Evolutionary conservation across 1,140 invertebrate species (phyloP).

Genomic region (Harpegnathos saltator): DNA sequence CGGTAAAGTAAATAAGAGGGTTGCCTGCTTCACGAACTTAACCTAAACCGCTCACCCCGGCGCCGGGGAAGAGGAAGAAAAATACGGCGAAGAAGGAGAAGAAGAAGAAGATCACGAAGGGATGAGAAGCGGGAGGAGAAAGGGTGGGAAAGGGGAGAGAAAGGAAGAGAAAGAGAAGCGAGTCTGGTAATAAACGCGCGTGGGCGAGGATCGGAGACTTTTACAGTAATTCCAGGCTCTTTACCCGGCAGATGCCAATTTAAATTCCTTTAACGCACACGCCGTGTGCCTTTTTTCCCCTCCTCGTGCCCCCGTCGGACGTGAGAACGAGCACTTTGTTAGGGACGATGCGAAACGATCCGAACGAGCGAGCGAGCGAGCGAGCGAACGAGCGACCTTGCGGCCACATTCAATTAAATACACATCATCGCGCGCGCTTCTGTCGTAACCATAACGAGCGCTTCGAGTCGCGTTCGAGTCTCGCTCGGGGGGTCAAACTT

Average conservation of each 20-base stretch:
- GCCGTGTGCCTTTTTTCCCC: slow-evolving; percentile 37
- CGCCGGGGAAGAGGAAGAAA: slow-evolving; percentile 56
- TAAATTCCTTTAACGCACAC: slow-evolving; percentile 80
- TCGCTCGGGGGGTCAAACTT: not conserved
- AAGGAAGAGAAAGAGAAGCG: slow-evolving; percentile 51
- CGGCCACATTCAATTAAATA: slow-evolving; percentile 49
- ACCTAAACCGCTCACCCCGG: slow-evolving; percentile 80
- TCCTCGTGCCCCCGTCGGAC: slow-evolving; percentile 67
- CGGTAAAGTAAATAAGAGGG: slow-evolving; percentile 83
- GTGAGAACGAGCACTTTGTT: slow-evolving; percentile 76
- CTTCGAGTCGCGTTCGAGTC: slow-evolving; percentile 23
- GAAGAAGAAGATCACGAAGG: slow-evolving; percentile 44
- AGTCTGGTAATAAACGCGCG: slow-evolving; percentile 80
- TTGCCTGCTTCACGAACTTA: slow-evolving; percentile 80
- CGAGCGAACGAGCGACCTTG: not conserved
- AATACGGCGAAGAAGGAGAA: slow-evolving; percentile 45
- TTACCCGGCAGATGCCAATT: slow-evolving; percentile 80
- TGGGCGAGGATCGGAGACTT: slow-evolving; percentile 82
- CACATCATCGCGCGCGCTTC: slow-evolving; percentile 15
- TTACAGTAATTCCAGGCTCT: slow-evolving; percentile 80
- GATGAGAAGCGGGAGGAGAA: slow-evolving; percentile 50
- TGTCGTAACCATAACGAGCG: slow-evolving; percentile 29
- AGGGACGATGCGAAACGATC: slow-evolving; percentile 30
- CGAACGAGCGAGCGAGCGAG: not conserved
- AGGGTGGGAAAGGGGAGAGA: slow-evolving; percentile 36